These are phyloP conservation scores for Hypothenemus hampei DNA, from an alignment of 1,140 invertebrate species.

Conservation along the genomic window DNA sequence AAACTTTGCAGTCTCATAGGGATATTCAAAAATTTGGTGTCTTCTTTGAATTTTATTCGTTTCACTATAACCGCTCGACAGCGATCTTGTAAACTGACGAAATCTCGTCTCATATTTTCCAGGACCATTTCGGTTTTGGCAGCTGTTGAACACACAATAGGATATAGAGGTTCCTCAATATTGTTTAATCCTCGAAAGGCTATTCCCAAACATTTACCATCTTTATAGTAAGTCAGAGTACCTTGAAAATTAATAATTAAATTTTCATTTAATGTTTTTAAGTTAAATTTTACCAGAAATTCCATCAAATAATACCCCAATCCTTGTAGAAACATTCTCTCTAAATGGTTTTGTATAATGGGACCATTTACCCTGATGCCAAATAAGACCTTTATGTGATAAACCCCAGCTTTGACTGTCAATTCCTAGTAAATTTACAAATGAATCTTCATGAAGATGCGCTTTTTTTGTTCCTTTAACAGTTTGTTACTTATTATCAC, in stretches of 20 bases:
- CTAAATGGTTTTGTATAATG: constrained; percentile 64
- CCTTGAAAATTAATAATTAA: constrained; percentile 42
- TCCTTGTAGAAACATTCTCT: constrained; percentile 62
- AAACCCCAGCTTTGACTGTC: constrained; percentile 68
- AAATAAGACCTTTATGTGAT: constrained; percentile 67
- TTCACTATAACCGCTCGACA: constrained; percentile 54
- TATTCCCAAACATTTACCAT: constrained; percentile 59
- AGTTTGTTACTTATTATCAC: neutral
- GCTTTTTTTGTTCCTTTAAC: constrained; percentile 54
- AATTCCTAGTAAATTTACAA: constrained; percentile 67
- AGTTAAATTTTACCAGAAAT: constrained; percentile 39
- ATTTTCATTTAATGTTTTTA: neutral
- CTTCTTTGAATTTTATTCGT: constrained; percentile 41
- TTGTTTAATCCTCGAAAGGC: constrained; percentile 54
- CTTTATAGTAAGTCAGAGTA: constrained; percentile 69
- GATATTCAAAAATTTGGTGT: constrained; percentile 49
- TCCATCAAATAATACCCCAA: constrained; percentile 66
- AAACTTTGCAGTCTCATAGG: constrained; percentile 49
- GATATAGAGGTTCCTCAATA: constrained; percentile 61
- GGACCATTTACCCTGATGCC: constrained; percentile 59
- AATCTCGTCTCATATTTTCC: constrained; percentile 53
- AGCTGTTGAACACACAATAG: constrained; percentile 67
- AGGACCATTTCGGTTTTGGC: constrained; percentile 68
- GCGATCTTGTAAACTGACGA: constrained; percentile 62
- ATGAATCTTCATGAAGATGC: constrained; percentile 59